These are phyloP conservation scores for Nomada hirtipes DNA, from an alignment of 2,888 invertebrate genomes.

Conservation along the genomic window DNA sequence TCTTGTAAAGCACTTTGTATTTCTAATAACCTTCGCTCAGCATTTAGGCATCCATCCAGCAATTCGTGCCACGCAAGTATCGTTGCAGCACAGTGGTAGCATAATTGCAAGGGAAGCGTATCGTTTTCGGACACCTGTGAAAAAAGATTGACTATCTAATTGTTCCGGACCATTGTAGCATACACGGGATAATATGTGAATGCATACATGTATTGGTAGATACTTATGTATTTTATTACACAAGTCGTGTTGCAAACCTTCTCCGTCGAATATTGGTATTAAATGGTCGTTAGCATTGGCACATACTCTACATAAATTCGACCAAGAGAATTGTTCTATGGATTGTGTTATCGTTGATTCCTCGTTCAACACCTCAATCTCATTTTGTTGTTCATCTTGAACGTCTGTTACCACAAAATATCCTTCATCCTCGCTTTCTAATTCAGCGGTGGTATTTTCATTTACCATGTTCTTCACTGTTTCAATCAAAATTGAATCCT, in stretches of 20 bases:
- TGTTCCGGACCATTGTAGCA: background rate
- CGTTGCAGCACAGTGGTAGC: conserved; percentile 88
- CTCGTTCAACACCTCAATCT: conserved; percentile 39
- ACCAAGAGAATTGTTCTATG: conserved; percentile 49
- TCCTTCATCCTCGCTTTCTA: conserved; percentile 61
- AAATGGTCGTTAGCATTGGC: conserved; percentile 85
- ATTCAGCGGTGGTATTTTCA: conserved; percentile 42
- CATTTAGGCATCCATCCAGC: conserved; percentile 85
- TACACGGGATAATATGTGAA: conserved; percentile 32
- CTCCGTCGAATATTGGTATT: conserved; percentile 88
- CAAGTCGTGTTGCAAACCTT: conserved; percentile 87
- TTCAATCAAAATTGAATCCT: conserved; percentile 66
- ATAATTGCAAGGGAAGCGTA: conserved; percentile 86
- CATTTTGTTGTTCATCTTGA: conserved; percentile 42
- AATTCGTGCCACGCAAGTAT: conserved; percentile 89
- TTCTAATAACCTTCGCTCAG: conserved; percentile 84
- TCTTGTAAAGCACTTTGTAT: conserved; percentile 74
- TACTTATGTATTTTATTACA: conserved; percentile 88
- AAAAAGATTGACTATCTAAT: background rate
- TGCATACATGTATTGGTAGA: conserved; percentile 87
- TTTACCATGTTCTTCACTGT: conserved; percentile 68
- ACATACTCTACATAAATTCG: conserved; percentile 86
- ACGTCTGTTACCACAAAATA: conserved; percentile 65
- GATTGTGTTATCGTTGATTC: conserved; percentile 19
- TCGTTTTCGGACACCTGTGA: conserved; percentile 85